Evolutionary conservation across 1,140 invertebrate species (phyloP).

Genomic region (Drosophila nasuta): DNA sequence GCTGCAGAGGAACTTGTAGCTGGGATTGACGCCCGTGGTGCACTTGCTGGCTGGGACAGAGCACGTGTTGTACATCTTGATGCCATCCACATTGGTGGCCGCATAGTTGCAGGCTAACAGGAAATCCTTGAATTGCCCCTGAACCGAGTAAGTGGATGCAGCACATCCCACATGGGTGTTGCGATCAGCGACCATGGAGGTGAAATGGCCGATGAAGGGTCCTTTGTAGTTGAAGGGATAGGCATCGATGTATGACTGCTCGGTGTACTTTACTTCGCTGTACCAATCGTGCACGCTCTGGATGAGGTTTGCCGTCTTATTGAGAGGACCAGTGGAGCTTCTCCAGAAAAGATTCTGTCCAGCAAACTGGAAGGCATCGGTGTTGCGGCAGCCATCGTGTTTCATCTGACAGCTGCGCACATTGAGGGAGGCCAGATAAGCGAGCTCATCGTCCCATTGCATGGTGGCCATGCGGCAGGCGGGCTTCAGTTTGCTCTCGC

Average conservation of each 20-base stretch:
- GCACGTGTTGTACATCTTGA: slow-evolving; percentile 66
- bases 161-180: slow-evolving; percentile 74
- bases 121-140: slow-evolving; percentile 47
- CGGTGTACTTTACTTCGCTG: slow-evolving; percentile 43
- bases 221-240: slow-evolving; percentile 58
- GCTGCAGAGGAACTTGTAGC: slow-evolving; percentile 66
- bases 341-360: slow-evolving; percentile 78
- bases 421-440: slow-evolving; percentile 67
- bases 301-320: slow-evolving; percentile 25
- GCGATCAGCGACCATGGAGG: slow-evolving; percentile 70
- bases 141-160: slow-evolving; percentile 55
- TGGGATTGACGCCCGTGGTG: slow-evolving; percentile 64
- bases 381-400: slow-evolving; percentile 76
- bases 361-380: slow-evolving; percentile 62
- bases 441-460: slow-evolving; percentile 74
- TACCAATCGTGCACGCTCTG: slow-evolving; percentile 65
- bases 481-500: slow-evolving; percentile 41
- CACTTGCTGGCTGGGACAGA: slow-evolving; percentile 56
- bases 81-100: slow-evolving; percentile 61
- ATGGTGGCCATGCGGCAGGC: slow-evolving; percentile 80
- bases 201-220: slow-evolving; percentile 74
- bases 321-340: slow-evolving; percentile 45
- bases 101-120: slow-evolving; percentile 77
- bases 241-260: slow-evolving; percentile 57
- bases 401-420: slow-evolving; percentile 65